Evolutionary conservation across 2,888 invertebrate genomes (phyloP).

Genomic region (Reticulitermes lucifugus): DNA sequence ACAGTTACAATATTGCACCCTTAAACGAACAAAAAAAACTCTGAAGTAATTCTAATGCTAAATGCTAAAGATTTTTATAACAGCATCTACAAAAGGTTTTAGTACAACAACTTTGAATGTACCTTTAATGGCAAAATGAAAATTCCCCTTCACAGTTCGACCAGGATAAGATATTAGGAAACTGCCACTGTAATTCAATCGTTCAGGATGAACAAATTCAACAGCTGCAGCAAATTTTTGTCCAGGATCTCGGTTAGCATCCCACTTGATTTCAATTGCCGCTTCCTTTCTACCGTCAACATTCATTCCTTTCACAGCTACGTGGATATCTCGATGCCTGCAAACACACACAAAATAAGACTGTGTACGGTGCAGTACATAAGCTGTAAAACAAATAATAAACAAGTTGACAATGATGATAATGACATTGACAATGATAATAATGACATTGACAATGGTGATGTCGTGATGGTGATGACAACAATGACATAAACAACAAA

Average conservation of each 20-base stretch:
- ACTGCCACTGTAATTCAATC: slow-evolving; percentile 73
- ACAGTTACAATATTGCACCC: too few relatives aligned
- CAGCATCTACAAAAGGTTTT: too few relatives aligned
- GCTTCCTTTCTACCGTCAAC: slow-evolving; percentile 73
- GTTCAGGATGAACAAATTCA: slow-evolving; percentile 71
- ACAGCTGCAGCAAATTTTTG: slow-evolving; percentile 75
- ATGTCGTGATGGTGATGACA: too few relatives aligned
- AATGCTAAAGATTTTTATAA: too few relatives aligned
- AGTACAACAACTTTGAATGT: not conserved
- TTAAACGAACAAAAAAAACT: too few relatives aligned
- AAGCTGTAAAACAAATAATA: too few relatives aligned
- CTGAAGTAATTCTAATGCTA: too few relatives aligned
- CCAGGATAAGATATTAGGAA: slow-evolving; percentile 81
- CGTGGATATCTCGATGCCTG: slow-evolving; percentile 80
- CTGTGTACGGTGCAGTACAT: too few relatives aligned
- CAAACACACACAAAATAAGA: slow-evolving; percentile 46
- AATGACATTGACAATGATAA: too few relatives aligned
- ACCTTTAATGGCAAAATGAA: slow-evolving; percentile 67
- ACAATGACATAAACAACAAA: too few relatives aligned
- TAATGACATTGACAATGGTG: too few relatives aligned
- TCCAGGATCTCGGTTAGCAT: slow-evolving; percentile 85
- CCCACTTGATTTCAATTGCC: slow-evolving; percentile 84
- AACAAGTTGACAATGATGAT: too few relatives aligned
- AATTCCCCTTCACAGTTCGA: slow-evolving; percentile 76
- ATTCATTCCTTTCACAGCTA: slow-evolving; percentile 73